A percentile compares a stretch with the other conserved stretches of the same genome.
These are phyloP conservation scores for Tetanocera ferruginea DNA, from an alignment of 2,888 invertebrate genomes.

Conservation along the genomic window DNA sequence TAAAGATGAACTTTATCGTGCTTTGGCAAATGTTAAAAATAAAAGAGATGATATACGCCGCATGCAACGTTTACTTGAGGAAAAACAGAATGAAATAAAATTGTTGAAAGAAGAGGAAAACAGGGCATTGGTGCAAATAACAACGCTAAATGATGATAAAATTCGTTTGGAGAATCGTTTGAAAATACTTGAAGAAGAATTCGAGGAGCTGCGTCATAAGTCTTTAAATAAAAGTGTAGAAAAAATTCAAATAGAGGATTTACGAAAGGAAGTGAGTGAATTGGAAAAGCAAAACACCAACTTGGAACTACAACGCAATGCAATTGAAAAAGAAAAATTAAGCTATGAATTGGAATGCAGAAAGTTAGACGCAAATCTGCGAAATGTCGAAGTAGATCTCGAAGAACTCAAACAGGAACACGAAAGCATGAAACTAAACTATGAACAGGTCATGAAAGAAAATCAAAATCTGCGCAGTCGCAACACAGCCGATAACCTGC, in stretches of 20 bases:
- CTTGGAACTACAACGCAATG: conserved; percentile 64
- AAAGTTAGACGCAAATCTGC: conserved; percentile 71
- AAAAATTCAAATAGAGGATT: conserved; percentile 42
- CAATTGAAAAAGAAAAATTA: conserved; percentile 62
- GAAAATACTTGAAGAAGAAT: conserved; percentile 63
- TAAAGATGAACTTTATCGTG: conserved; percentile 70
- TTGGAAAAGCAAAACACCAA: conserved; percentile 66
- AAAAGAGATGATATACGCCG: conserved; percentile 72
- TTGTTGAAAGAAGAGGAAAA: conserved; percentile 65
- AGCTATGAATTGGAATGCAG: conserved; percentile 69
- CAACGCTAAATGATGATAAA: conserved; percentile 64
- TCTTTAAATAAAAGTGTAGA: conserved; percentile 37
- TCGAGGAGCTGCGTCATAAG: conserved; percentile 62
- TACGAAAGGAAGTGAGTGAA: conserved; percentile 56
- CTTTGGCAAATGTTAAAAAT: conserved; percentile 68
- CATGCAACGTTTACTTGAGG: conserved; percentile 65
- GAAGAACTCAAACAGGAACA: conserved; percentile 60
- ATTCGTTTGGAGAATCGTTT: conserved; percentile 61
- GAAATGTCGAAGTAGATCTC: conserved; percentile 72
- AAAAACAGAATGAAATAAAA: conserved; percentile 60
- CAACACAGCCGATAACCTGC: conserved; percentile 51
- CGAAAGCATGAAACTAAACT: conserved; percentile 57
- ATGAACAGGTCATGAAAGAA: conserved; percentile 58
- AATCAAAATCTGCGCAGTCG: conserved; percentile 55
- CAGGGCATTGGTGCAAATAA: conserved; percentile 62